phyloP scores from a whole-genome alignment of 2,113 vertebrate species.

The Otus sunia region DNA sequence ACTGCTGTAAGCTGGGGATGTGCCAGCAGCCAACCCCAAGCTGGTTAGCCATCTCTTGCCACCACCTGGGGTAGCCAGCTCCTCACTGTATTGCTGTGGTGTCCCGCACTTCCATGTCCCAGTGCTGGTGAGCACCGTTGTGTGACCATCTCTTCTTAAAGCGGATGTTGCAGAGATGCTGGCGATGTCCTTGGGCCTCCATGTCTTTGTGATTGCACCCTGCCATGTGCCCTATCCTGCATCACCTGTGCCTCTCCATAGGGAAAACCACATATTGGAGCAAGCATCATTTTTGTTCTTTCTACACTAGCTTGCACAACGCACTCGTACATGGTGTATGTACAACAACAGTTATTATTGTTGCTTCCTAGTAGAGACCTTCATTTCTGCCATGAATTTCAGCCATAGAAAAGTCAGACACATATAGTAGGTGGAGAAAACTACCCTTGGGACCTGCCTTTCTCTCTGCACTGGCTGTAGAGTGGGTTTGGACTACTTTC shows the following conservation, averaged over 20 bases:
- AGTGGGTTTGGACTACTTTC: not conserved
- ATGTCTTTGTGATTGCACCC: not conserved
- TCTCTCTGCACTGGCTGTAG: not conserved
- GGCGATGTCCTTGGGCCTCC: not conserved
- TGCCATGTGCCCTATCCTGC: not conserved
- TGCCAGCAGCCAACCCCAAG: not conserved
- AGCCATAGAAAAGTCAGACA: not conserved
- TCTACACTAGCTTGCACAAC: not conserved
- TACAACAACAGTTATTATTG: not conserved
- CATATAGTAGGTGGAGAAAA: not conserved
- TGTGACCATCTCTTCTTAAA: not conserved
- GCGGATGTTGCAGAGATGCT: fast-evolving
- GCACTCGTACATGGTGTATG: not conserved
- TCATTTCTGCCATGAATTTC: not conserved
- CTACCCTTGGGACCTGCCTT: not conserved
- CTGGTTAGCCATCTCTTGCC: not conserved
- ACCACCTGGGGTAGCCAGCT: not conserved
- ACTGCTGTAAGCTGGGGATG: fast-evolving
- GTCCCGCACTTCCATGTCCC: not conserved
- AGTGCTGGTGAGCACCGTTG: not conserved
- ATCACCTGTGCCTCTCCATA: not conserved
- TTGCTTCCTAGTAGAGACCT: not conserved
- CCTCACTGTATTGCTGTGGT: not conserved
- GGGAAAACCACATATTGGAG: not conserved
- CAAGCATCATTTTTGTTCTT: not conserved